Base-by-base conservation (phyloP, 2,113 vertebrate species). In the Grus americana region DNA sequence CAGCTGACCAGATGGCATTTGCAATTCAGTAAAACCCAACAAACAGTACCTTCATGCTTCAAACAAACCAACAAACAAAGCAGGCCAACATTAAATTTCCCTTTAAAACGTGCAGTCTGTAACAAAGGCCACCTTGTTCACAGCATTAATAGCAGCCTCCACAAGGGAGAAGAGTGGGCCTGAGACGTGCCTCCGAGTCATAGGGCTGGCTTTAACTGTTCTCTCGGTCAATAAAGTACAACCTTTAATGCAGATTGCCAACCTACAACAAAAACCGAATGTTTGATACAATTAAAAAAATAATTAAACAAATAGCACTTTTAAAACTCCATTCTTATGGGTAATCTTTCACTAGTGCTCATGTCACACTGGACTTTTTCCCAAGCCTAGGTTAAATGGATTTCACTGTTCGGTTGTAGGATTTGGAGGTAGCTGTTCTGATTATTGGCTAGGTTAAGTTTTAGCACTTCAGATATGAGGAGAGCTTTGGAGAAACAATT, bases 251-350 rank as follows among this genome's bases (percentile, higher is more conserved):
- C 38, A 65, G 9, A 75, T 36, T 47, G 18, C 13, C 5, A 29
- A 22, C 3, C 18, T 85, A 46, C 7, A 73, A 42, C 8, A 58
- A 55, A 57, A 46, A 52, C n/a, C 8, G 50, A 38, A 59, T 49
- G 15, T 59, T 52, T 66, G 13, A 42, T 49, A 61, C 5, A 66
- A 58, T 50, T 15, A 2, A 23, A 70, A 63, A 68, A 36, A n/a
- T 19, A 9, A 22, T n/a, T 44, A 50, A 74, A 34, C 23, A 70
- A 54, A n/a, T 13, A 61, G 2, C 18, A 40, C 4, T 40, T 93
- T 47, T 23, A 2, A 32, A 63, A 20, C 13, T 67, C 24, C 1
- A 0, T 61, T 81, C 27, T 62, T 89, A 40, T 0, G 3, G 7
- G 6, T 46, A 49, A 0, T 0, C 22, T 79, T 67, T 68, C 11